Percentiles rank a stretch among this genome's conserved stretches.
Conservation (phyloP, 2,113 vertebrate species). For the Phylloscopus trochiloides region DNA sequence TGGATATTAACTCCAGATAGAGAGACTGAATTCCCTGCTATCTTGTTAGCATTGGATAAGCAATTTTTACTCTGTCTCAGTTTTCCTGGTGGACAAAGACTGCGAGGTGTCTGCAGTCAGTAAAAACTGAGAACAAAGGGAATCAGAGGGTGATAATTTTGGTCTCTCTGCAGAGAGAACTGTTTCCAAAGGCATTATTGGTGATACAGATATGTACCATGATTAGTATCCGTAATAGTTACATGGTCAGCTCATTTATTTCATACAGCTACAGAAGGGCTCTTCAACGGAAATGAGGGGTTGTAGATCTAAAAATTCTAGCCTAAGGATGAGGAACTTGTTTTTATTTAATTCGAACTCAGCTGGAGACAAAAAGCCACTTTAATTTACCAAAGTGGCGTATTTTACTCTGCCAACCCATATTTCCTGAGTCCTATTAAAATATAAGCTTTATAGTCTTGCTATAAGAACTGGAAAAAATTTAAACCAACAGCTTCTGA, state of each 20-base stretch:
- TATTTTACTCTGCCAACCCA: not conserved
- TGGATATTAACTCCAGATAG: not conserved
- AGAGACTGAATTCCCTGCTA: not conserved
- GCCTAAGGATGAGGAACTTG: not conserved
- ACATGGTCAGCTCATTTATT: not conserved
- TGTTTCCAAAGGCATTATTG: not conserved
- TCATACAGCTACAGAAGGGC: not conserved
- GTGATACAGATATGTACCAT: not conserved
- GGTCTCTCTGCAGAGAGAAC: not conserved
- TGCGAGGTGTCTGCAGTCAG: not conserved
- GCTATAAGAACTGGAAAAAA: not conserved
- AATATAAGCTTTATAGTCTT: not conserved
- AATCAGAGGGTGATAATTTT: not conserved
- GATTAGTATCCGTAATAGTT: not conserved
- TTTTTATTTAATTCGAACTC: not conserved
- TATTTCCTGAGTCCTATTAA: not conserved
- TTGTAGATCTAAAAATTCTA: not conserved
- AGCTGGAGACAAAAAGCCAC: not conserved
- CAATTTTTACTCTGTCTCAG: not conserved
- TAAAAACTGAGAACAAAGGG: not conserved
- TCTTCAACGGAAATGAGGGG: not conserved
- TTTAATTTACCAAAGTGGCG: not conserved
- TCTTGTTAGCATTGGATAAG: not conserved
- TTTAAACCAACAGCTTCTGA: not conserved
- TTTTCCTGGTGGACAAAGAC: not conserved